Conservation (phyloP, 2,888 invertebrate genomes). For the Proisotoma minuta region DNA sequence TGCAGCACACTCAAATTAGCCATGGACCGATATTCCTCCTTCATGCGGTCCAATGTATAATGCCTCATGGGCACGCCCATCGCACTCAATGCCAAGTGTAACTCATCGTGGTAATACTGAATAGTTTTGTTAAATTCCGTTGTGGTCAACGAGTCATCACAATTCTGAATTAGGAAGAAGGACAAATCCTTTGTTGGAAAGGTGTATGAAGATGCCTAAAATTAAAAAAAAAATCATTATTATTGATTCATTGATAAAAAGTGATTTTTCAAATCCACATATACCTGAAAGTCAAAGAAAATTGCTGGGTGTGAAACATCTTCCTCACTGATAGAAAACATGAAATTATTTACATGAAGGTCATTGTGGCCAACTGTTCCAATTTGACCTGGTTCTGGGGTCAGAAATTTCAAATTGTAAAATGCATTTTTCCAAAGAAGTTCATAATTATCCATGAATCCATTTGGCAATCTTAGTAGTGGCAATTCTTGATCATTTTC, state of each 20-base stretch:
- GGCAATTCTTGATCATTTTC: background rate
- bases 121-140: constrained; percentile 6
- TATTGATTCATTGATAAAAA: background rate
- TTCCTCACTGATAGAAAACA: constrained; percentile 4
- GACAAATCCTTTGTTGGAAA: constrained; percentile 31
- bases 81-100: constrained; percentile 6
- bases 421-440: background rate
- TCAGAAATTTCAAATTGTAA: background rate
- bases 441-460: constrained; percentile 13
- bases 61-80: constrained; percentile 7
- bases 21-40: constrained; percentile 20
- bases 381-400: background rate
- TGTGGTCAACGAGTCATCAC: constrained; percentile 12
- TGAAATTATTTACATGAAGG: constrained; percentile 30
- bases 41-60: constrained; percentile 21
- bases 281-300: constrained; percentile 20
- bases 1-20: constrained; percentile 19
- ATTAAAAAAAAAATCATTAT: background rate
- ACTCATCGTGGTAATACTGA: constrained; percentile 22
- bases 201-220: constrained; percentile 16
- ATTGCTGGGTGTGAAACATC: background rate
- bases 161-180: constrained; percentile 28
- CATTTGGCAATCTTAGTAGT: constrained; percentile 12
- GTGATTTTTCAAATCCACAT: no score
- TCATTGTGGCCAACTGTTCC: constrained; percentile 23